Evolutionary conservation across 2,113 vertebrate genomes (phyloP).

Genomic region (Tachysurus vachellii): DNA sequence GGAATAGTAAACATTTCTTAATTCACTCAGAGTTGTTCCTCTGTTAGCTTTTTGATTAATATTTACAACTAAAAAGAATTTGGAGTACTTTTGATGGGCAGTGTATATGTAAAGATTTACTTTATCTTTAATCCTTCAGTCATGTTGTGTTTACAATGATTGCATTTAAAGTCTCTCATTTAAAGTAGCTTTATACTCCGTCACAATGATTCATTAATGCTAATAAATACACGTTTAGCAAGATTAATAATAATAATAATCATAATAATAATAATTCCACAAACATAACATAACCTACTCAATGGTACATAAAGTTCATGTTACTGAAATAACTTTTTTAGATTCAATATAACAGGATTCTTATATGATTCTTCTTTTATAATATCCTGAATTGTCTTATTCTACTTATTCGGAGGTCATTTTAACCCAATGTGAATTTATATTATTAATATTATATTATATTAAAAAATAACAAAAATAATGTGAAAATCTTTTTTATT

Average conservation of each 20-base stretch:
- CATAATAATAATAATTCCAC: background rate
- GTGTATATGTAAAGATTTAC: background rate
- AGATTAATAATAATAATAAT: background rate
- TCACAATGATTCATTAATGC: background rate
- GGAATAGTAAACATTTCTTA: background rate
- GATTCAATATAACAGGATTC: background rate
- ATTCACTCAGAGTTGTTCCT: background rate
- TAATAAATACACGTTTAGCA: background rate
- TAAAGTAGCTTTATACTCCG: background rate
- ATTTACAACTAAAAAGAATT: background rate
- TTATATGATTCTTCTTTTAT: background rate
- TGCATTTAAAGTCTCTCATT: background rate
- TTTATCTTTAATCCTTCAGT: background rate
- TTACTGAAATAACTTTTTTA: background rate
- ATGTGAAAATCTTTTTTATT: too few relatives aligned
- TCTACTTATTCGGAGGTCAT: background rate
- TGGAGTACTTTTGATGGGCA: background rate
- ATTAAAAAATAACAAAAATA: background rate
- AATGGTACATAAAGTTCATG: background rate
- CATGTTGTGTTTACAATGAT: background rate
- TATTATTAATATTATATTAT: too few relatives aligned
- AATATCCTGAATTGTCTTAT: background rate
- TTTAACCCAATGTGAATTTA: background rate
- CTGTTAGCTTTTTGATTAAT: background rate
- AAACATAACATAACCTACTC: background rate